Evolutionary conservation across 2,113 vertebrate genomes (phyloP), one percentile per base, ranked within the genome.

Genomic region (Myxocyprinus asiaticus): DNA sequence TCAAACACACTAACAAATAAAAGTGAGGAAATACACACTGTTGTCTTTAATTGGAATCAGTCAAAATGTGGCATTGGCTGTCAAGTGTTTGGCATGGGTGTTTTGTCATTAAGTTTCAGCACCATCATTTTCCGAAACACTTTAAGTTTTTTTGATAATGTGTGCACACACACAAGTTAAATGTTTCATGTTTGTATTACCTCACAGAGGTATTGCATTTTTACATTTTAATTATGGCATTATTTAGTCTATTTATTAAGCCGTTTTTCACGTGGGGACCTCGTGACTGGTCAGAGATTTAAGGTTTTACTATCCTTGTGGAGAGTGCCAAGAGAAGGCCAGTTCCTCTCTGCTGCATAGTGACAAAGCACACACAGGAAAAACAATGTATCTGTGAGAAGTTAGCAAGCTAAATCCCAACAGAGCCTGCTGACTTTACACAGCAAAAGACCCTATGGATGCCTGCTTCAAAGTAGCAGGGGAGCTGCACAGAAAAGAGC

Each of bases 401-500:
- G 70, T 48, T 74, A 68, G 64, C 62, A 65, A 55, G 48, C 48
- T 15, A 76, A 76, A 44, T 80, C 70, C 70, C 64, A 59, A 22
- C 71, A 53, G 71, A 80, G 55, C 5, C 33, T 1, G 12, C 50
- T 64, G 62, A 76, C 22, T 76, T 76, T 76, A 76, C 62, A 17
- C 47, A 45, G 53, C 64, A 81, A 62, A 81, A 81, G 53, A 50
- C 64, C 67, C 64, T 75, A 81, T 75, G 67, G 79, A 81, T 81
- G 79, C 44, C 11, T n/a, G 79, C 79, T 81, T 74, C 64, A 75
- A 80, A 53, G 58, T 7, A 10, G 17, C 11, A 56, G 63, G 43
- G 45, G n/a, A 67, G 62, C 62, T 2, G 22, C 51, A 15, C 11
- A 74, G 14, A 56, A n/a, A 12, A 59, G 5, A 69, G 22, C 56